phyloP scores from a whole-genome alignment of 2,888 invertebrate species.

The Poecilobothrus nobilitatus region DNA sequence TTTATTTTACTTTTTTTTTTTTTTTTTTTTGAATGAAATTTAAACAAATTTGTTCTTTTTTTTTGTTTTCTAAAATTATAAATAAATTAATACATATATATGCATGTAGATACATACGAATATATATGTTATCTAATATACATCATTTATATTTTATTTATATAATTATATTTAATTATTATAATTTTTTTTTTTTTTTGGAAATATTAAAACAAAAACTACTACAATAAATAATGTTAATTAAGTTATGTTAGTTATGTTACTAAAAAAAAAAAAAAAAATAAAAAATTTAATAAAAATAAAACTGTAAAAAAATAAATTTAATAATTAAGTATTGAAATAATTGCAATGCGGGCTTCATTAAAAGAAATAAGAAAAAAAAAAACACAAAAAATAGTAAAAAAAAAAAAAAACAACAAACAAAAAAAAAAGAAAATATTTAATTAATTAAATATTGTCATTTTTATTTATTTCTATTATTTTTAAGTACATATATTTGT shows the following conservation, averaged over 20 bases:
- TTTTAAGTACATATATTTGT: too few species aligned
- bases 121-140: neutral
- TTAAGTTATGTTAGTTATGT: conserved; percentile 4
- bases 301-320: neutral
- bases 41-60: too few species aligned
- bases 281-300: neutral
- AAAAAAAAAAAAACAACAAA: neutral
- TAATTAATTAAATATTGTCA: neutral
- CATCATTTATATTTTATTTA: neutral
- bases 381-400: too few species aligned
- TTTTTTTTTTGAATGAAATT: too few species aligned
- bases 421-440: neutral
- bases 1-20: too few species aligned
- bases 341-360: conserved; percentile 4
- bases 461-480: neutral
- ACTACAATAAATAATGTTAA: neutral
- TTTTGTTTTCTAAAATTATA: too few species aligned
- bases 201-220: neutral
- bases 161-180: neutral
- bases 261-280: neutral
- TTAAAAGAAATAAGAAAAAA: conserved; percentile 3
- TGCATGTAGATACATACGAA: neutral
- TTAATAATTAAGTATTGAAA: neutral
- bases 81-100: too few species aligned
- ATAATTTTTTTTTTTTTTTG: neutral